Evolutionary conservation across 2,888 invertebrate species (phyloP).

Genomic region (Megamerina dolium): DNA sequence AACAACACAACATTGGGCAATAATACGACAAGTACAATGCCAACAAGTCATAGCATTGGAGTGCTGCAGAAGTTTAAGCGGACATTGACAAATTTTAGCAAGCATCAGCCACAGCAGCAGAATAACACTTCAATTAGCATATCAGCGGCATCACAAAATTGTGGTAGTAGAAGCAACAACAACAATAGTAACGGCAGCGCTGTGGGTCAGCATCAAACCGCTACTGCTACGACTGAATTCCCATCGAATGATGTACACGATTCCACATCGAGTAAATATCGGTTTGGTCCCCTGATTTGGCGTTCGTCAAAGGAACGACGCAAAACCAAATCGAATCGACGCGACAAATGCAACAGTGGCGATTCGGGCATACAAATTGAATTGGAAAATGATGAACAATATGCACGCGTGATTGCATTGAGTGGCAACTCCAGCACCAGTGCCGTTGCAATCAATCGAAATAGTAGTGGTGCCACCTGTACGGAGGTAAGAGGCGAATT

Average conservation of each 20-base stretch:
- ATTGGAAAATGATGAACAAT: slow-evolving; percentile 49
- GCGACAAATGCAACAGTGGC: slow-evolving; percentile 67
- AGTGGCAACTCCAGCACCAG: too few relatives aligned
- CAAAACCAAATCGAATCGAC: slow-evolving; percentile 62
- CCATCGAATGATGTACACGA: slow-evolving; percentile 1
- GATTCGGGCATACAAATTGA: slow-evolving; percentile 70
- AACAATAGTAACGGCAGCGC: slow-evolving; percentile 11
- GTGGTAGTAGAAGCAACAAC: slow-evolving; percentile 14
- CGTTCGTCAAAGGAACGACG: slow-evolving; percentile 65
- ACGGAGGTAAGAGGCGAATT: not conserved
- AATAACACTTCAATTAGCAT: slow-evolving; percentile 6
- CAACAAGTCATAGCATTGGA: slow-evolving; percentile 36
- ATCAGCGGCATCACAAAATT: slow-evolving; percentile 4
- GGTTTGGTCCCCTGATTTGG: slow-evolving; percentile 68
- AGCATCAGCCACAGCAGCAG: slow-evolving; percentile 25
- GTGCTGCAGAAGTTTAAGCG: slow-evolving; percentile 67
- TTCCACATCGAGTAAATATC: slow-evolving; percentile 42
- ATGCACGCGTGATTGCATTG: slow-evolving; percentile 24
- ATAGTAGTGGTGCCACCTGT: not conserved
- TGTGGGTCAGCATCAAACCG: not conserved
- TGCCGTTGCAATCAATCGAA: not conserved
- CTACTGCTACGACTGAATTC: not conserved
- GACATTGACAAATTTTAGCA: slow-evolving; percentile 55
- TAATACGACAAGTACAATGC: slow-evolving; percentile 15
- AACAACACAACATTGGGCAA: slow-evolving; percentile 12